phyloP scores from a whole-genome alignment of 1,140 invertebrate genomes.

The Cephus cinctus region DNA sequence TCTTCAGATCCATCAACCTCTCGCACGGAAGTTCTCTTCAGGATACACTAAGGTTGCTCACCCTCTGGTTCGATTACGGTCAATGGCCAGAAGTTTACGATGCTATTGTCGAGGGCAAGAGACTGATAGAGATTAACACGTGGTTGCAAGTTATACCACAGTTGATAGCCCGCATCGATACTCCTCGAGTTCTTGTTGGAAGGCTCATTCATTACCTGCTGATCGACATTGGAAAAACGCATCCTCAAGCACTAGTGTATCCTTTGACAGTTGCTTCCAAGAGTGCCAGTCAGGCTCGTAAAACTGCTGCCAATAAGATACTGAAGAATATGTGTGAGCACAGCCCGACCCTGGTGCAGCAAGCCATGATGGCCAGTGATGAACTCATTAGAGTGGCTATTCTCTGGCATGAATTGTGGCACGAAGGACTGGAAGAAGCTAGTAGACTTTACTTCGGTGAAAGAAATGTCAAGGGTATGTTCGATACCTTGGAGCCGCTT shows the following conservation, averaged over 20 bases:
- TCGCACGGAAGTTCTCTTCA: slow-evolving; percentile 94
- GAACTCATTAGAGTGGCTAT: slow-evolving; percentile 98
- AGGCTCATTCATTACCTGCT: slow-evolving; percentile 90
- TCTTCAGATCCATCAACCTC: slow-evolving; percentile 92
- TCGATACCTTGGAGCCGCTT: slow-evolving; percentile 90
- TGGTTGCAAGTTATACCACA: slow-evolving; percentile 99
- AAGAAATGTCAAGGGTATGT: slow-evolving; percentile 92
- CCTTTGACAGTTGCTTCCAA: slow-evolving; percentile 97
- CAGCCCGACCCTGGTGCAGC: slow-evolving; percentile 86
- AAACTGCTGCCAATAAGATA: slow-evolving; percentile 92
- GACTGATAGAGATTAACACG: slow-evolving; percentile 93
- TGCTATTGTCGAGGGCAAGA: slow-evolving; percentile 87
- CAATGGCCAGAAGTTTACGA: slow-evolving; percentile 92
- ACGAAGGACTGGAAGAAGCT: slow-evolving; percentile 97
- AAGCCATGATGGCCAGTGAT: slow-evolving; percentile 93
- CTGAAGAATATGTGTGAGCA: slow-evolving; percentile 95
- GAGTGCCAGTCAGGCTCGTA: slow-evolving; percentile 80
- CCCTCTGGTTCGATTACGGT: slow-evolving; percentile 94
- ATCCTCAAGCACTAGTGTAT: slow-evolving; percentile 90
- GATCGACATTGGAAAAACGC: slow-evolving; percentile 90
- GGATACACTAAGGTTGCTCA: slow-evolving; percentile 91
- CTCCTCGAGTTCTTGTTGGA: slow-evolving; percentile 81
- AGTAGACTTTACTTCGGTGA: slow-evolving; percentile 95
- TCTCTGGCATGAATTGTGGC: slow-evolving; percentile 99
- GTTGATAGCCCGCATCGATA: slow-evolving; percentile 96